These are phyloP conservation scores for Larimichthys crocea DNA, from an alignment of 2,113 vertebrate genomes.

Conservation along the genomic window DNA sequence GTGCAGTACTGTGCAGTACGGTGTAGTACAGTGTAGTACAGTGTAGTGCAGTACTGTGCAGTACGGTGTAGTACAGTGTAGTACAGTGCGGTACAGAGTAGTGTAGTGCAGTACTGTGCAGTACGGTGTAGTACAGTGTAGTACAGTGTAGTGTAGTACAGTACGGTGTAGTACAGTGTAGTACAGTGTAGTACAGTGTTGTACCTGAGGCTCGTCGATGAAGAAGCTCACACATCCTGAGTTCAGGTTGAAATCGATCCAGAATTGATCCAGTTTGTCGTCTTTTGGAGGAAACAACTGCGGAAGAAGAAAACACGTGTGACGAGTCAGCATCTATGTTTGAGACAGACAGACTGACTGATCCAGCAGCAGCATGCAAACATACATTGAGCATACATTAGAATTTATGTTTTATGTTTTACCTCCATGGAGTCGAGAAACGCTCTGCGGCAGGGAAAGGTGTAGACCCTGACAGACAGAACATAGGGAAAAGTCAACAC, in stretches of 20 bases:
- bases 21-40: too few relatives aligned
- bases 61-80: conserved; percentile 66
- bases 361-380: too few relatives aligned
- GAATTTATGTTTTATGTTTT: conserved; percentile 12
- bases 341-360: too few relatives aligned
- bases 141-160: too few relatives aligned
- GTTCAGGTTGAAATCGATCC: conserved; percentile 93
- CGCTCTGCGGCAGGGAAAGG: conserved; percentile 87
- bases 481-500: neutral
- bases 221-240: conserved; percentile 92
- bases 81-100: too few relatives aligned
- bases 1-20: too few relatives aligned
- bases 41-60: neutral
- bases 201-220: conserved; percentile 86
- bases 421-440: conserved; percentile 89
- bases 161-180: neutral
- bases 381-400: too few relatives aligned
- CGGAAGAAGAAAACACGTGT: neutral
- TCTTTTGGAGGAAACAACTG: conserved; percentile 90
- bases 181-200: neutral
- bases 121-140: too few relatives aligned
- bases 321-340: too few relatives aligned
- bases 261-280: conserved; percentile 90
- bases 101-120: too few relatives aligned
- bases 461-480: conserved; percentile 85